Evolutionary conservation across 2,797 vertebrate species (phyloP), one percentile per base, ranked within the genome.

Genomic region (Chaetodon trifasciatus): DNA sequence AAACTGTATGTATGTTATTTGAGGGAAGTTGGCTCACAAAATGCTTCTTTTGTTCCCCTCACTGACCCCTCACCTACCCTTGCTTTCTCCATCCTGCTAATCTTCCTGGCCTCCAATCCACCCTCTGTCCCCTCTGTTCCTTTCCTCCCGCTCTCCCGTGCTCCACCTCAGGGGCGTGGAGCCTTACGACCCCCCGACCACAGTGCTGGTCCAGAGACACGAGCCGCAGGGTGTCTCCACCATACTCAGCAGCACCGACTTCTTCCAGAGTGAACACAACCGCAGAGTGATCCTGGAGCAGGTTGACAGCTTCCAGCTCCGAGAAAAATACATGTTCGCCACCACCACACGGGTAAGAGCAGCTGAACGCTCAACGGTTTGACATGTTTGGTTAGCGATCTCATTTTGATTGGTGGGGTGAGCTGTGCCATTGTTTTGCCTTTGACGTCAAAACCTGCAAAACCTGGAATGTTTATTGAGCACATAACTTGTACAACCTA

Each of bases 261-360:
- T 97, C 95, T 99, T 99, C 91, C 98, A 99, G 92, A 98, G 96
- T 49, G 94, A 96, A 32, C 96, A 97, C 87, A 97, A 97, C 85
- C 97, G 96, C 70, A 95, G 92, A 1, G 83, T 99, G 12, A 93
- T 99, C 85, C 94, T 99, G 81, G 97, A 98, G 75, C 96, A 97
- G 0, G 97, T 97, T 1, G 96, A 97, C 64, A 98, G 97, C 86
- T 99, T 99, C 89, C 97, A 99, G 92, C 96, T 99, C 67, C 94
- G 97, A 62, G 98, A 99, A 92, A 98, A 98, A 81, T 99, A 99
- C 93, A 96, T 99, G 95, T 99, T 99, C 57, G 98, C 98, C 53
- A 99, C 98, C 3, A 98, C 96, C 85, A 96, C 95, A 8, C 94
- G 93, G 96, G 98, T 99, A 91, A 96, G 97, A 81, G 23, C 13